Base-by-base conservation (phyloP, 2,113 vertebrate species). In the Rynchops niger region DNA sequence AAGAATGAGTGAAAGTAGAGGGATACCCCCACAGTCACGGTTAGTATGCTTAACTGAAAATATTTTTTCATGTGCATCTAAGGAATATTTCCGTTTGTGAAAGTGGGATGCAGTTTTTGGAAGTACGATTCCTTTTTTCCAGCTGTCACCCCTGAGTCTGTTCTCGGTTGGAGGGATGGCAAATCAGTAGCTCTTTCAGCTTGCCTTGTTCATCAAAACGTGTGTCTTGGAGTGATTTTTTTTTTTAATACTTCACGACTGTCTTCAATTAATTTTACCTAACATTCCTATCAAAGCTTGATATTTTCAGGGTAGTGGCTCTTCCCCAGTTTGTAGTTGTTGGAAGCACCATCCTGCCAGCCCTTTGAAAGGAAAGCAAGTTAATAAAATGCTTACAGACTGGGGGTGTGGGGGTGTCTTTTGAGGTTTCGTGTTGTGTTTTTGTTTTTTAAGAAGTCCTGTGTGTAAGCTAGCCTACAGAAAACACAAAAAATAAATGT, bases 1-100 rank as follows among this genome's bases (percentile, higher is more conserved):
- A 93, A 99, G 99, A 49, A 97, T 98, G 95, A 98, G 98, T 21
- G 98, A 98, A 81, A 98, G 97, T 17, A 96, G 98, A 83, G 97
- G 97, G 21, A 97, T 98, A 2, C 97, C 98, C 30, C 97, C 98
- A 0, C 98, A 96, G 38, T 98, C 98, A 87, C 97, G 98, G 98
- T 98, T 52, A 79, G 98, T 97, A 8, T 1, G 0, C 11, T 19
- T 29, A 20, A 67, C 78, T 27, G 10, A 5, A 12, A 62, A 5
- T 27, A 4, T 7, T 25, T 29, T 22, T n/a, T 6, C 65, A 25
- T 29, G 21, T 74, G 19, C 27, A 21, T 65, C n/a, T 81, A 3
- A 34, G 43, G 34, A 58, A 0, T 26, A 2, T 43, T 78, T 32
- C n/a, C 11, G 4, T 2, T 1, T 32, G 23, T 27, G 23, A 29